Evolutionary conservation across 92 coral and sea anemone species (phyloP), one percentile per base, ranked within the genome.

Genomic region (Palythoa grandis): DNA sequence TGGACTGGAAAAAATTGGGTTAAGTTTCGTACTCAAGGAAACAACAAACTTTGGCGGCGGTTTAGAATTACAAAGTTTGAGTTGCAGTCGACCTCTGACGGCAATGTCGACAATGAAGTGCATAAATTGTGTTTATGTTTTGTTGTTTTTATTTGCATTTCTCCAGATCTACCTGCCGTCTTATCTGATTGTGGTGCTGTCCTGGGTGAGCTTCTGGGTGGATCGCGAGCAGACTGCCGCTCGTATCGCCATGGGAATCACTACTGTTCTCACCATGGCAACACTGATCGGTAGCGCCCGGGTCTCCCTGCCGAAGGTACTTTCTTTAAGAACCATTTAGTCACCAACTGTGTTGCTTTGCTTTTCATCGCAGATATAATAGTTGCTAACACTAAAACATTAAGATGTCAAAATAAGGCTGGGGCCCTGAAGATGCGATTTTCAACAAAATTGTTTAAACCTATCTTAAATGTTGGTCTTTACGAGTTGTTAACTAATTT

Each of bases 151-250:
- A 19, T 76, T 76, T 9, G 12, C 3, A 74, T 76, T 17, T 2
- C 25, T 29, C 16, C 84, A 94, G 98, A 94, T 92, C 65, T 94
- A 94, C 70, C 80, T 94, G 82, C 98, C 98, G 0, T 94, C 94
- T 19, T 94, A 94, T 52, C 74, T 94, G 60, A 92, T 94, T 52
- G 98, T 94, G 60, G 87, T 92, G 14, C 77, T 94, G 78, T 91
- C 98, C 54, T 94, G 98, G 98, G 98, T 94, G 40, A 94, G 92
- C 74, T 94, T 94, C 93, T 94, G 98, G 98, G 98, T 94, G 35
- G 98, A 94, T 68, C 95, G 98, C 29, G 98, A 94, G 53, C 98
- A 94, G 79, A 94, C 98, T 1, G 92, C 98, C 7, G 98, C 98
- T 16, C 83, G 98, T 13, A 94, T 94, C 85, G 98, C 98, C 72